Evolutionary conservation across 2,113 vertebrate species (phyloP).

Genomic region (Carassius gibelio): DNA sequence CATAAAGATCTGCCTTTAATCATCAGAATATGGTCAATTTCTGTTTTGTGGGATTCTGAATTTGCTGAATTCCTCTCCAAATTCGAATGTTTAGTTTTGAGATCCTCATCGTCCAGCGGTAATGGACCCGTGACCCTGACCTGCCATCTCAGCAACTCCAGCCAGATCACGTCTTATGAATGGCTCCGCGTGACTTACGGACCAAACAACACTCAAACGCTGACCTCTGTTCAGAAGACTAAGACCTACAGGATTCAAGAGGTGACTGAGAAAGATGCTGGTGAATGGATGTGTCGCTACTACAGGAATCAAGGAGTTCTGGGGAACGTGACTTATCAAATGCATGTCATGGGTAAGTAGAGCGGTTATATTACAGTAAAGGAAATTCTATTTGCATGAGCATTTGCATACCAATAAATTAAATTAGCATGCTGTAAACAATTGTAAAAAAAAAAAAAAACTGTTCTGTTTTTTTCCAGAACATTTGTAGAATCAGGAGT

Average conservation of each 20-base stretch:
- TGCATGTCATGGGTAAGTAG: constrained; percentile 64
- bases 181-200: constrained; percentile 67
- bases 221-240: constrained; percentile 49
- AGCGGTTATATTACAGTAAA: background rate
- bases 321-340: constrained; percentile 69
- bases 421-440: background rate
- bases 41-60: background rate
- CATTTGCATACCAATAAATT: background rate
- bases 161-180: constrained; percentile 63
- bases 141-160: constrained; percentile 67
- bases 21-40: background rate
- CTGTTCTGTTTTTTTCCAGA: no score
- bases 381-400: no score
- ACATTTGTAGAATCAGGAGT: no score
- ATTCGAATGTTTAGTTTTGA: constrained; percentile 61
- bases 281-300: constrained; percentile 69
- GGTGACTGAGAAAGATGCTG: constrained; percentile 41
- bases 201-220: constrained; percentile 52
- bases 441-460: no score
- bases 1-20: no score
- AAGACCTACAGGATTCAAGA: constrained; percentile 51
- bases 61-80: background rate
- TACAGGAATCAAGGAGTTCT: constrained; percentile 61
- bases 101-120: background rate
- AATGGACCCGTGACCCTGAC: constrained; percentile 58